Evolutionary conservation across 2,888 invertebrate genomes (phyloP), one percentile per base, ranked within the genome.

Genomic region (Syritta pipiens): DNA sequence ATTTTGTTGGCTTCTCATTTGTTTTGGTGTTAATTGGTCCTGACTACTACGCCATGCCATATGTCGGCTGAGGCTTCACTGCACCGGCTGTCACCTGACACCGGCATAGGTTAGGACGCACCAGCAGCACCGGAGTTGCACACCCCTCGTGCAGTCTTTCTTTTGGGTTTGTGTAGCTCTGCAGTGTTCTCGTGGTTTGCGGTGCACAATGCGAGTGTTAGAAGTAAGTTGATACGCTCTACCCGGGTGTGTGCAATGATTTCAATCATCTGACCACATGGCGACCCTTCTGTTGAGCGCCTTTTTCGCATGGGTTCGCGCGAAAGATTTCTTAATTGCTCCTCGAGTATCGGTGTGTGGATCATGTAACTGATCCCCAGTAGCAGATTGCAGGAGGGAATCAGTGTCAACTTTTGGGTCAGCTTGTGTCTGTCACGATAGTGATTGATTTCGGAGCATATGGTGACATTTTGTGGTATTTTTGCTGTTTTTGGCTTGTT

Each of bases 231-330:
- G 79, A 79, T 79, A 79, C 35, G n/a, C n/a, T 9, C 9, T 72
- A 20, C 42, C n/a, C 12, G 75, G 40, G 40, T 62, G 72, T 72
- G 79, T 79, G 77, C 77, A 77, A 77, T 71, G 77, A 71, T 79
- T 79, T 74, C 67, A 79, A 79, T 79, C 79, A 74, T 79, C 57
- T 79, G 79, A 79, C 74, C 79, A 79, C 79, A 79, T 79, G 79
- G 68, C 79, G 79, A 79, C 79, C 74, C 74, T 74, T 79, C 74
- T 79, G 74, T 44, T 79, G 72, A 62, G 55, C 37, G 59, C 12
- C 44, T 67, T 67, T 49, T 28, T 35, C 48, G 32, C 53, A 42
- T 65, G 59, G 46, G 44, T 74, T 74, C 57, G 74, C 62, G 67
- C 67, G 72, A 74, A 62, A 72, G 67, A 79, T 79, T 79, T 79